Percentiles rank a stretch among this genome's conserved stretches.
Conservation (phyloP, 2,888 invertebrate genomes). For the Stenchaetothrips biformis region DNA sequence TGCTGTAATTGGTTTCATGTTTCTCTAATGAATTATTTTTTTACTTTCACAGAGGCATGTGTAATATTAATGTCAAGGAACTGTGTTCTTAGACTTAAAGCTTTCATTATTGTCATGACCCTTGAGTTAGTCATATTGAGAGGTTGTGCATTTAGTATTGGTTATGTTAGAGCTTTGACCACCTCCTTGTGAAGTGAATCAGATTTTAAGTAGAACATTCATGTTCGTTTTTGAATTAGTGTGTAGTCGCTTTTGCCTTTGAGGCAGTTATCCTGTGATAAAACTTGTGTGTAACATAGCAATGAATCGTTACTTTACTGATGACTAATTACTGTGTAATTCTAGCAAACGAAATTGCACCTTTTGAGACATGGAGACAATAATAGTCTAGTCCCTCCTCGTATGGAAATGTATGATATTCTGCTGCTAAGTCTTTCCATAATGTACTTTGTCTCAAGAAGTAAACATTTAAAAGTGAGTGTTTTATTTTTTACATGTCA, state of each 20-base stretch:
- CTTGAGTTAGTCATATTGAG: too few species aligned
- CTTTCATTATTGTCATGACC: too few species aligned
- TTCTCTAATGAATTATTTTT: too few species aligned
- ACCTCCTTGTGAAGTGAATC: too few species aligned
- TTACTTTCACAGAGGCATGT: too few species aligned
- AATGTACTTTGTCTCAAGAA: conserved; percentile 8
- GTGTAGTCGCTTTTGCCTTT: conserved; percentile 13
- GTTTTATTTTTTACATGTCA: not conserved
- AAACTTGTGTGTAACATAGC: conserved; percentile 12
- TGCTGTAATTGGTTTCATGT: too few species aligned
- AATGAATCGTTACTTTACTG: conserved; percentile 6
- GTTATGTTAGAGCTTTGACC: too few species aligned
- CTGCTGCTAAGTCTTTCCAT: not conserved
- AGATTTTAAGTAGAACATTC: not conserved
- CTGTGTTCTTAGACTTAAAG: too few species aligned
- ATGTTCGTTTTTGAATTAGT: not conserved
- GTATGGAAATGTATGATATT: not conserved
- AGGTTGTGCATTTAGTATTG: too few species aligned
- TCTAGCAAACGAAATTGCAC: conserved; percentile 11
- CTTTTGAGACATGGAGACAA: conserved; percentile 16
- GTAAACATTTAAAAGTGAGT: not conserved
- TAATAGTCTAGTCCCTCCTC: conserved; percentile 20
- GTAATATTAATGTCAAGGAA: too few species aligned
- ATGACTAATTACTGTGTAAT: conserved; percentile 25
- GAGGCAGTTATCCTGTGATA: conserved; percentile 6